phyloP scores from a whole-genome alignment of 2,888 invertebrate genomes.

The Polydrusus pterygomalis region DNA sequence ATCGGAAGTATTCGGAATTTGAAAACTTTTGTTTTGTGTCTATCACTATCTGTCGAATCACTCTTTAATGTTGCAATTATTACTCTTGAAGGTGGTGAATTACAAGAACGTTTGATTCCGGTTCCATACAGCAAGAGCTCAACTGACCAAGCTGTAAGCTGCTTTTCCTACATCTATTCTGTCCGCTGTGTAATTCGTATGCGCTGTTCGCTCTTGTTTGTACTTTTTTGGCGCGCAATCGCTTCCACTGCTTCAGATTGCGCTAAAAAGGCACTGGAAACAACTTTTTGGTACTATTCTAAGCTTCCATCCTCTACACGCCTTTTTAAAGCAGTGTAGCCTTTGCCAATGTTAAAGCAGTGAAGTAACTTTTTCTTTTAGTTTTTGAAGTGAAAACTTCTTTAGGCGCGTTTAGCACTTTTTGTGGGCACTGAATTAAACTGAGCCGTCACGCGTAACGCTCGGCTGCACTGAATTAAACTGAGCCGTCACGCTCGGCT shows the following conservation, averaged over 20 bases:
- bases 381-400: too few species aligned
- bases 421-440: too few species aligned
- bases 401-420: too few species aligned
- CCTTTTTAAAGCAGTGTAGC: too few species aligned
- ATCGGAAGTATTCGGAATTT: too few species aligned
- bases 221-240: constrained; percentile 65
- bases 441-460: too few species aligned
- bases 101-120: constrained; percentile 99
- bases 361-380: constrained; percentile 60
- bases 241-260: constrained; percentile 69
- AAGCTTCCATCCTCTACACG: constrained; percentile 30
- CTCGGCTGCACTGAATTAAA: too few species aligned
- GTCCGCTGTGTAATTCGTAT: constrained; percentile 73
- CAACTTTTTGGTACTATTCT: constrained; percentile 17
- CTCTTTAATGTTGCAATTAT: constrained; percentile 90
- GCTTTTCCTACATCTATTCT: constrained; percentile 77
- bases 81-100: constrained; percentile 99
- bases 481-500: too few species aligned
- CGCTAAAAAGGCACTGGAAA: constrained; percentile 46
- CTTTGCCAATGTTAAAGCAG: too few species aligned
- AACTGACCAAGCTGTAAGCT: constrained; percentile 99
- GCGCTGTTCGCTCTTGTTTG: constrained; percentile 71
- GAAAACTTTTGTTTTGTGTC: constrained; percentile 72
- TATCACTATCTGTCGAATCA: constrained; percentile 76
- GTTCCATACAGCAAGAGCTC: constrained; percentile 99